phyloP scores from a whole-genome alignment of 2,113 vertebrate genomes.

The Ovibos moschatus region DNA sequence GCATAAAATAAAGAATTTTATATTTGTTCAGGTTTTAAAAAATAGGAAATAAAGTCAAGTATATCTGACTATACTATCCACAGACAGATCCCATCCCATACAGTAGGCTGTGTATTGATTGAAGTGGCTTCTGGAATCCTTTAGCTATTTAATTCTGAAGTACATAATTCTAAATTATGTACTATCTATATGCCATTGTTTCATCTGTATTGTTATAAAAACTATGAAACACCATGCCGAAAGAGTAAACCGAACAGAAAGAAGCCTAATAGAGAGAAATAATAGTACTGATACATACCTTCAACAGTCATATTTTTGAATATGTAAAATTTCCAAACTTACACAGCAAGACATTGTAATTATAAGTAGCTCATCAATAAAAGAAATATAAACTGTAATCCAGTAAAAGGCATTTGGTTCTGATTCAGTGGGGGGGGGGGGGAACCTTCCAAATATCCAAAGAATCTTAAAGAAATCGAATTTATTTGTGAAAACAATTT shows the following conservation, averaged over 20 bases:
- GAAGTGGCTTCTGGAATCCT: background rate
- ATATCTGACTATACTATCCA: background rate
- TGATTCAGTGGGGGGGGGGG: background rate
- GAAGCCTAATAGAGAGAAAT: background rate
- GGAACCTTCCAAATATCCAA: background rate
- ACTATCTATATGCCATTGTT: background rate
- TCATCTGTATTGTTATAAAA: background rate
- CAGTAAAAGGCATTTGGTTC: background rate
- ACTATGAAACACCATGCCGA: background rate
- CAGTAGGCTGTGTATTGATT: background rate
- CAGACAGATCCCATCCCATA: background rate
- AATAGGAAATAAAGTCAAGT: background rate
- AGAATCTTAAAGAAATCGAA: background rate
- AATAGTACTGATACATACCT: background rate
- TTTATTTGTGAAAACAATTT: background rate
- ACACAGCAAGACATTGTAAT: background rate
- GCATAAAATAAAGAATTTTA: background rate
- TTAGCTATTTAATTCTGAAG: background rate
- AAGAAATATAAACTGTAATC: background rate
- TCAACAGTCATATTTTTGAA: background rate
- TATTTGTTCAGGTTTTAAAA: background rate
- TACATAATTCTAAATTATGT: background rate
- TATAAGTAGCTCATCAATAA: background rate
- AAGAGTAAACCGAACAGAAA: background rate
- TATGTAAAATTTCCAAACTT: background rate